Base-by-base conservation (phyloP, 1,140 invertebrate species). In the Ruditapes philippinarum region DNA sequence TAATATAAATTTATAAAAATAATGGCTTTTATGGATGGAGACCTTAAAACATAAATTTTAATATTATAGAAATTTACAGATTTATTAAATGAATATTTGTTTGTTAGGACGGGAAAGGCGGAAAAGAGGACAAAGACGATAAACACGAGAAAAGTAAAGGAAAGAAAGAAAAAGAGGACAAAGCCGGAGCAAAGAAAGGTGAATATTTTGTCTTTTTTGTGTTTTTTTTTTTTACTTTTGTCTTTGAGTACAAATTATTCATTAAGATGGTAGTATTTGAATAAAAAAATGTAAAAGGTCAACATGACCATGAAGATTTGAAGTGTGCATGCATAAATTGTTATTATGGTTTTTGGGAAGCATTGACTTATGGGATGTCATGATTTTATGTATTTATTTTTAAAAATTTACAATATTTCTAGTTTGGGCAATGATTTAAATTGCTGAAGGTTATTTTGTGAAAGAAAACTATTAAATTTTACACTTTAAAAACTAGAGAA, bases 61-160 rank as follows among this genome's bases (percentile, higher is more conserved):
- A n/a, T n/a, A n/a, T n/a, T n/a, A n/a, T n/a, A n/a, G n/a, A n/a
- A n/a, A n/a, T n/a, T n/a, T n/a, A n/a, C n/a, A n/a, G n/a, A n/a
- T n/a, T n/a, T n/a, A n/a, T n/a, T n/a, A n/a, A n/a, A n/a, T n/a
- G n/a, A n/a, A n/a, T n/a, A n/a, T n/a, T n/a, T n/a, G n/a, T n/a
- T n/a, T n/a, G 57, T 4, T 33, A 94, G 93, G 93, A 94, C 60
- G 60, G 68, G 19, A 94, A 94, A 78, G 92, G 89, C 49, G 92
- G 79, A n/a, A 94, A 94, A 81, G 93, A 93, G 73, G 94, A 94
- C 76, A 92, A 94, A 31, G 93, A 94, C 31, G 93, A 94, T 3
- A 92, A 92, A 89, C 91, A 92, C 42, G 91, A 92, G 25, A 93
- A 93, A 81, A 92, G 91, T 31, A 91, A 92, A 68, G 89, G 90